Conservation (phyloP, 2,888 invertebrate species). For the Heliconius ethilla region DNA sequence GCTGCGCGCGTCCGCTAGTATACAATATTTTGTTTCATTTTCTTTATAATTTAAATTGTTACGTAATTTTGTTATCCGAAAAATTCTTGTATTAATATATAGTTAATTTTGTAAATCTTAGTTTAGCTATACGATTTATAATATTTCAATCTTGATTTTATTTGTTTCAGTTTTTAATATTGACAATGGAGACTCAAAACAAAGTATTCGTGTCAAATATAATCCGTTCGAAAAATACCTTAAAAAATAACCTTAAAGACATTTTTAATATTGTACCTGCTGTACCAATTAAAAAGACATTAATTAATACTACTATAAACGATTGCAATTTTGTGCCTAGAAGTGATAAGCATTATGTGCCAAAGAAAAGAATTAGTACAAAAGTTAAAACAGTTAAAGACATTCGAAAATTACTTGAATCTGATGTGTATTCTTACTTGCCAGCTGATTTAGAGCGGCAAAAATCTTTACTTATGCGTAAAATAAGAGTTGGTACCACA, state of each 20-base stretch:
- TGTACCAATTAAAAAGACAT: conserved; percentile 43
- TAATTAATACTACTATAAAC: conserved; percentile 42
- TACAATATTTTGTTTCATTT: not conserved
- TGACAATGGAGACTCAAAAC: conserved; percentile 53
- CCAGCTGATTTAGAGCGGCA: conserved; percentile 63
- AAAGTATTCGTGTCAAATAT: conserved; percentile 67
- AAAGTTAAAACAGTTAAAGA: conserved; percentile 73
- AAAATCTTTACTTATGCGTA: conserved; percentile 61
- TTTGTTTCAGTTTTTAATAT: conserved; percentile 49
- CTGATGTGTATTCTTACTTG: conserved; percentile 61
- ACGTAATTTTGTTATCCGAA: too few species aligned
- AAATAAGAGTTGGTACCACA: conserved; percentile 64
- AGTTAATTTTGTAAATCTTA: too few species aligned
- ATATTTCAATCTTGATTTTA: conserved; percentile 20
- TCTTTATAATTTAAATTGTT: not conserved
- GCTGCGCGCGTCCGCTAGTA: not conserved
- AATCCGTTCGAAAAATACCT: conserved; percentile 52
- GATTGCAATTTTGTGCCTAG: conserved; percentile 61
- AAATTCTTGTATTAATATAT: too few species aligned
- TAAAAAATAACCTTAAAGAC: conserved; percentile 62
- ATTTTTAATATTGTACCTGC: conserved; percentile 59
- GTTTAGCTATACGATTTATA: not conserved
- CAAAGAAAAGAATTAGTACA: conserved; percentile 62
- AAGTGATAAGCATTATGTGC: conserved; percentile 62
- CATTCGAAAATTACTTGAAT: conserved; percentile 66